Evolutionary conservation across 1,140 invertebrate genomes (phyloP).

Genomic region (Acromyrmex charruanus): DNA sequence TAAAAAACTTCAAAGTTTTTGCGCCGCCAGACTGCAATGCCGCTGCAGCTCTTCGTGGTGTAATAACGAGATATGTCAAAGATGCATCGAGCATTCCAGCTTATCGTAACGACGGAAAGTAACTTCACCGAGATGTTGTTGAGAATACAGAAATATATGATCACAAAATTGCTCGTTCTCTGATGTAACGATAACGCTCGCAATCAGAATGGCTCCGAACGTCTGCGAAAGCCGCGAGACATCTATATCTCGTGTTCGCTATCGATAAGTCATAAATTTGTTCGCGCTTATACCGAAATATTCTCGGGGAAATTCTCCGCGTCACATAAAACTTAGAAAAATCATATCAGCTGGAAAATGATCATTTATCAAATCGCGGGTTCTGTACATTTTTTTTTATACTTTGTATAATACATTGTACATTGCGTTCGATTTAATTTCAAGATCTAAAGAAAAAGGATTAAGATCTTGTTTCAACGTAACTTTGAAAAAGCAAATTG

Average conservation of each 20-base stretch:
- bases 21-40: not conserved
- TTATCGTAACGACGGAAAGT: not conserved
- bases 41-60: not conserved
- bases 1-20: not conserved
- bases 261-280: slow-evolving; percentile 44
- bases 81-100: slow-evolving; percentile 5
- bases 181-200: slow-evolving; percentile 29
- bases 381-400: not conserved
- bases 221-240: slow-evolving; percentile 21
- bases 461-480: not conserved
- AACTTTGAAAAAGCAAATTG: not conserved
- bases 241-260: slow-evolving; percentile 41
- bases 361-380: not conserved
- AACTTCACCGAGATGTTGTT: not conserved
- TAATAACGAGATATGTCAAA: slow-evolving; percentile 12
- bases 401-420: not conserved
- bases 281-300: slow-evolving; percentile 35
- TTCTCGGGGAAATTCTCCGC: slow-evolving; percentile 2
- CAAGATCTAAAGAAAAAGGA: not conserved
- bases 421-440: not conserved
- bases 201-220: slow-evolving; percentile 32
- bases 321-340: slow-evolving; percentile 13
- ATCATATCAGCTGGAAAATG: not conserved
- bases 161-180: slow-evolving; percentile 12
- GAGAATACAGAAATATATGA: slow-evolving; percentile 21